Evolutionary conservation across 2,888 invertebrate genomes (phyloP), one percentile per base, ranked within the genome.

Genomic region (Psylliodes chrysocephalus): DNA sequence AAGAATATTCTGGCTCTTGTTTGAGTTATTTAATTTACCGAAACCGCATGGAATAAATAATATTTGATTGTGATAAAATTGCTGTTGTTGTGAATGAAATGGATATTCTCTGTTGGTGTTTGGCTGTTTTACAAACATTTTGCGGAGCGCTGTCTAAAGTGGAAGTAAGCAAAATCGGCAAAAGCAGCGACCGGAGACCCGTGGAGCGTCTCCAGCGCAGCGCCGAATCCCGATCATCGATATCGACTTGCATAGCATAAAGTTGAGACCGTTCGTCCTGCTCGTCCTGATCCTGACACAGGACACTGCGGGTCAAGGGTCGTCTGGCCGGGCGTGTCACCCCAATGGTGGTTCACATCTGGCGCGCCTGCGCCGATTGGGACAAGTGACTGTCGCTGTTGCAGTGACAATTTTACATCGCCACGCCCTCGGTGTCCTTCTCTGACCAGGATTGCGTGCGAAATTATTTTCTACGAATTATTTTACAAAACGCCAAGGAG

Each of bases 281-380:
- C 62, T 56, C 60, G 73, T 71, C 77, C 54, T 54, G 53, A 53
- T 60, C 76, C 74, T 74, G 75, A 77, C 73, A 73, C 77, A 76
- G 79, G 79, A 75, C 79, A 79, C 79, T 77, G 78, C 78, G 79
- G 82, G 82, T 81, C 81, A 81, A 81, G 81, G 81, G 81, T 81
- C 81, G 81, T 75, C 75, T 78, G 79, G 77, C 75, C 82, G 81
- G 82, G 82, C 81, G 82, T 82, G 81, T 82, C 82, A 77, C 80
- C 77, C 81, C 82, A 81, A 81, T 81, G 81, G 80, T 40, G 59
- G 79, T 79, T 79, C 79, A 71, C 71, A 72, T 75, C 70, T 72
- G 76, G 69, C 71, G 77, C 81, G 82, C 82, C 77, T 75, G 81
- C 82, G 81, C 79, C 72, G 72, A 71, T 71, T 75, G 78, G 77